A percentile compares a stretch with the other conserved stretches of the same genome.
phyloP scores from a whole-genome alignment of 2,113 vertebrate genomes.

The Gracilinanus agilis region DNA sequence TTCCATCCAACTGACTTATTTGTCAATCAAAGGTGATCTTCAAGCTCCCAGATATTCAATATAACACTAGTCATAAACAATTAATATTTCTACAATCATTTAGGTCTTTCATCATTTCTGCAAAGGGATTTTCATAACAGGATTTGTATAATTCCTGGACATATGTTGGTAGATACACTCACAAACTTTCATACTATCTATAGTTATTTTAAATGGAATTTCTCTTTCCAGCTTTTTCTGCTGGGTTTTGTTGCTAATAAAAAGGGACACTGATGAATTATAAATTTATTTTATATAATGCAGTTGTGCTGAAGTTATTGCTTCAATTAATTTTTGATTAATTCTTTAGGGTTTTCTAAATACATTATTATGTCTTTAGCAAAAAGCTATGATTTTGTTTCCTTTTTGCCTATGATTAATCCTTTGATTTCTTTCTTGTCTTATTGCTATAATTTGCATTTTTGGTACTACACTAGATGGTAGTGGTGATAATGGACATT shows the following conservation, averaged over 20 bases:
- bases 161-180: neutral
- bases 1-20: too few relatives aligned
- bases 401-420: neutral
- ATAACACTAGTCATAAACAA: neutral
- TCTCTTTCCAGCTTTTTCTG: neutral
- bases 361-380: neutral
- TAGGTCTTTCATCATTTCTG: neutral
- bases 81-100: neutral
- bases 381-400: neutral
- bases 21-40: too few relatives aligned
- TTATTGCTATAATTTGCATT: neutral
- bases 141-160: neutral
- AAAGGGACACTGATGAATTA: neutral
- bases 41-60: too few relatives aligned
- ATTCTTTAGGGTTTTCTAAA: neutral
- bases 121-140: neutral
- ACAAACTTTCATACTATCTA: neutral
- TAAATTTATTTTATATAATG: neutral
- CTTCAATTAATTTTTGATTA: neutral
- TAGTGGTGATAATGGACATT: neutral
- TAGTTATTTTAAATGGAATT: neutral
- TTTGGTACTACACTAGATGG: neutral
- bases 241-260: neutral
- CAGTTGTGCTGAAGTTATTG: neutral
- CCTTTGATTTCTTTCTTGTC: neutral